Percentiles rank a stretch among this genome's conserved stretches.
Conservation (phyloP, 1,140 invertebrate genomes). For the Drosophila jambulina region DNA sequence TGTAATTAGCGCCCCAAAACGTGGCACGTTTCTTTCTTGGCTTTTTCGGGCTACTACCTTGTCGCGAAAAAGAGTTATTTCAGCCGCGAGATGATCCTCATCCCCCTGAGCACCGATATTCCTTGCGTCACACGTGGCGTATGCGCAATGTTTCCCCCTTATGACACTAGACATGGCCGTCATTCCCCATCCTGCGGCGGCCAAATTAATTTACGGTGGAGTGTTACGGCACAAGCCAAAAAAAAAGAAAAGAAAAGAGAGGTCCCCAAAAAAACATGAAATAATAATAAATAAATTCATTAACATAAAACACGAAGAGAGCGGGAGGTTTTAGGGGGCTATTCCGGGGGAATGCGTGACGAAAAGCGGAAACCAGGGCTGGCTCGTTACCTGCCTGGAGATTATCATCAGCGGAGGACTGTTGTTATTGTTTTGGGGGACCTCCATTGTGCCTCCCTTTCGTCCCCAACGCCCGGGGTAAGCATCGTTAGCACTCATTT, state of each 20-base stretch:
- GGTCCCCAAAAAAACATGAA: conserved; percentile 52
- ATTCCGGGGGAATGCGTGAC: conserved; percentile 55
- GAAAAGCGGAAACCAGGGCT: conserved; percentile 47
- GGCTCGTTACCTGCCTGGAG: conserved; percentile 70
- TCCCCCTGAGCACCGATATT: not conserved
- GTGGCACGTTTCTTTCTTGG: conserved; percentile 33
- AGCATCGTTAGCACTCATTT: conserved; percentile 54
- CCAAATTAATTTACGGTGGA: conserved; percentile 64
- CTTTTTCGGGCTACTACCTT: not conserved
- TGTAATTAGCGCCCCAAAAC: conserved; percentile 58
- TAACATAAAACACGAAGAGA: conserved; percentile 69
- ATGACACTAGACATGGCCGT: conserved; percentile 41
- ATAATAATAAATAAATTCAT: conserved; percentile 83
- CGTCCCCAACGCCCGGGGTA: not conserved
- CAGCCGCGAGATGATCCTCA: not conserved
- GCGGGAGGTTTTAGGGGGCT: not conserved
- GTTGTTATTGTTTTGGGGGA: conserved; percentile 70
- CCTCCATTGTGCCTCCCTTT: conserved; percentile 51
- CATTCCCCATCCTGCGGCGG: conserved; percentile 37
- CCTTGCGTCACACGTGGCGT: conserved; percentile 58
- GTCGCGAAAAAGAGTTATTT: conserved; percentile 18
- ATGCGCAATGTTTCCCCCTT: conserved; percentile 67
- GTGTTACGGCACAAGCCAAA: conserved; percentile 13
- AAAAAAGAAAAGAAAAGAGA: conserved; percentile 36
- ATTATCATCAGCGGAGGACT: conserved; percentile 66